phyloP scores from a whole-genome alignment of 2,797 vertebrate species.

The Chloroceryle amazona region DNA sequence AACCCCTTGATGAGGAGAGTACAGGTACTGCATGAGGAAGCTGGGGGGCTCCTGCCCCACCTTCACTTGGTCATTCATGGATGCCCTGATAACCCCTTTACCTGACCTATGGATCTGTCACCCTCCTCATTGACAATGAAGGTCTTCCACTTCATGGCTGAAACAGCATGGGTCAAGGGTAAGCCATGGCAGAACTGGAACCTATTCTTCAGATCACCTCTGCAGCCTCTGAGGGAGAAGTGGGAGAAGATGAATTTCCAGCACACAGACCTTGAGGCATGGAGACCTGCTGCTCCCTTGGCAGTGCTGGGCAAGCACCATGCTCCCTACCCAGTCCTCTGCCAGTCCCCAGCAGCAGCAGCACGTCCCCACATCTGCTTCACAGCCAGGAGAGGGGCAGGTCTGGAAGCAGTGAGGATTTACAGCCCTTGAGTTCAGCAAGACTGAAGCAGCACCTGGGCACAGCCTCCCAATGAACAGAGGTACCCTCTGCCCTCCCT shows the following conservation, averaged over 20 bases:
- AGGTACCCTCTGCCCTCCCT: background rate
- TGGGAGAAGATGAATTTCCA: background rate
- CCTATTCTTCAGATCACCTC: background rate
- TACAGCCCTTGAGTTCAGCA: background rate
- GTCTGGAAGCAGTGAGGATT: too few species aligned
- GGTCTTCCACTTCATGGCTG: background rate
- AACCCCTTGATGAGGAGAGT: background rate
- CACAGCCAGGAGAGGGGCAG: background rate
- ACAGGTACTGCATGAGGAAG: background rate
- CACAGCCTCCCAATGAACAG: background rate
- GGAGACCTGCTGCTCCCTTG: background rate
- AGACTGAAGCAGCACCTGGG: background rate
- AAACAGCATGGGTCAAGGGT: background rate
- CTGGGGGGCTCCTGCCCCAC: background rate
- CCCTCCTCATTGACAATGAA: rapidly evolving
- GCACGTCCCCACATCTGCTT: background rate
- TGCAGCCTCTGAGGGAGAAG: background rate
- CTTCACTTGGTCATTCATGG: rapidly evolving
- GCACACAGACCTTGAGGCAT: background rate
- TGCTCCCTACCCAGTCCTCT: background rate
- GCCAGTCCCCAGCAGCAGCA: background rate
- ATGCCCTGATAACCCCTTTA: background rate
- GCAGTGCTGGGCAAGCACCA: background rate
- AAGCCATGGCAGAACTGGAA: background rate
- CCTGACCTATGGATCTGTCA: background rate